Evolutionary conservation across 2,888 invertebrate genomes (phyloP).

Genomic region (Anthophora plumipes): DNA sequence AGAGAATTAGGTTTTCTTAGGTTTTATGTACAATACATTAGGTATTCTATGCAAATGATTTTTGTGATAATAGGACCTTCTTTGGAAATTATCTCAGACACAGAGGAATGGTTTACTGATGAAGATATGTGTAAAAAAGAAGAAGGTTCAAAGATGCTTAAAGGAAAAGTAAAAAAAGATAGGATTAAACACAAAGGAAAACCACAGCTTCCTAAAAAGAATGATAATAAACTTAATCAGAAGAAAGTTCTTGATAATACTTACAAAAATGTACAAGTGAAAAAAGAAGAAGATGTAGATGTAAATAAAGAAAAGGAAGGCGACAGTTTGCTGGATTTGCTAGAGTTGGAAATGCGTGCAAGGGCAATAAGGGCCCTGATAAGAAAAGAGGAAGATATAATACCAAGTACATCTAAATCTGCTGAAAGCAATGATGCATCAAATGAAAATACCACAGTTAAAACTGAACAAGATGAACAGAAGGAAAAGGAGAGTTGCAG

Average conservation of each 20-base stretch:
- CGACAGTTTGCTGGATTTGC: slow-evolving; percentile 85
- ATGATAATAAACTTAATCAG: slow-evolving; percentile 53
- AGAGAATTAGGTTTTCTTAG: not conserved
- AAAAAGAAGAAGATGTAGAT: slow-evolving; percentile 74
- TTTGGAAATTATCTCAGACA: slow-evolving; percentile 83
- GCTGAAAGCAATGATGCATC: slow-evolving; percentile 37
- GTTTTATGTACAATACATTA: not conserved
- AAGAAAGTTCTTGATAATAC: slow-evolving; percentile 53
- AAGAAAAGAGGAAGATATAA: slow-evolving; percentile 82
- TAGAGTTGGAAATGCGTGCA: slow-evolving; percentile 87
- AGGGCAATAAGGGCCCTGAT: slow-evolving; percentile 86
- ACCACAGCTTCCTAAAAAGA: slow-evolving; percentile 60
- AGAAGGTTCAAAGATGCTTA: slow-evolving; percentile 66
- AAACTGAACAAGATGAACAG: slow-evolving; percentile 67
- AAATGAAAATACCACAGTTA: slow-evolving; percentile 53
- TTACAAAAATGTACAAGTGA: slow-evolving; percentile 68
- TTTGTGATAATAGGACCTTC: slow-evolving; percentile 77
- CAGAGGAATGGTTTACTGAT: slow-evolving; percentile 81
- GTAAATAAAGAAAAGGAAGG: slow-evolving; percentile 79
- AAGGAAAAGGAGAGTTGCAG: slow-evolving; percentile 63
- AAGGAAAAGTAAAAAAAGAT: slow-evolving; percentile 69
- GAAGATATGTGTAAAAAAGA: slow-evolving; percentile 74
- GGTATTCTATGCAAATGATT: slow-evolving; percentile 12
- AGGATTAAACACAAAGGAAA: slow-evolving; percentile 69
- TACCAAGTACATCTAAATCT: slow-evolving; percentile 66